Base-by-base conservation (phyloP, 1,140 invertebrate species). In the Drosophila punjabiensis region DNA sequence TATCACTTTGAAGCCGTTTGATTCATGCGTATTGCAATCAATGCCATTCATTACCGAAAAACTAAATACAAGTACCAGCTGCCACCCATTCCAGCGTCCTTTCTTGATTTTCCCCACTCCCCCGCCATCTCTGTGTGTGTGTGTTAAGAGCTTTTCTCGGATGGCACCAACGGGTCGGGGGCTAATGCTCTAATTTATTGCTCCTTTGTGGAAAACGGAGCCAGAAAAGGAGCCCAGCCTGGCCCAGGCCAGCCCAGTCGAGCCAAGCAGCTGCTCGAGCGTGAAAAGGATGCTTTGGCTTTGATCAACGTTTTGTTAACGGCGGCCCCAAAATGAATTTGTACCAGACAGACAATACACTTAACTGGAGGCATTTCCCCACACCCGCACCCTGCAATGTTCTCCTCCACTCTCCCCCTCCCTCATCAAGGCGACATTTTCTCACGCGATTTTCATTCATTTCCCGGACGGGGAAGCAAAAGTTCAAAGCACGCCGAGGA, bases 171-270 rank as follows among this genome's bases (percentile, higher is more conserved):
- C 16, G 16, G 61, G 45, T 45, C 45, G 52, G 37, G 50, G 65
- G 74, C 82, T 86, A 86, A 86, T 86, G 82, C 82, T 86, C 85
- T 86, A 86, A 86, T 86, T 86, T 86, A 86, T 86, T 86, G 82
- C 83, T 78, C 62, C 79, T 82, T 86, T 86, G 82, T 87, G 63
- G 75, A 67, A 32, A 20, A 33, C 35, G 43, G 45, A 48, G 52
- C 67, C 55, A 48, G 67, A 43, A 62, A 62, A 62, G 39, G 59
- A 55, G 50, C 58, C 39, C 47, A 53, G 71, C 63, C 55, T 16
- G 52, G 33, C 30, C 37, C 33, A 33, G 16, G 39, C 24, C 24
- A 45, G 48, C 18, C 18, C n/a, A 50, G 48, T 10, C 43, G 20
- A 47, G 73, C 59, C 64, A 32, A 60, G 43, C 41, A 62, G 61